Conservation (phyloP, 2,888 invertebrate species). For the Lysandra bellargus region DNA sequence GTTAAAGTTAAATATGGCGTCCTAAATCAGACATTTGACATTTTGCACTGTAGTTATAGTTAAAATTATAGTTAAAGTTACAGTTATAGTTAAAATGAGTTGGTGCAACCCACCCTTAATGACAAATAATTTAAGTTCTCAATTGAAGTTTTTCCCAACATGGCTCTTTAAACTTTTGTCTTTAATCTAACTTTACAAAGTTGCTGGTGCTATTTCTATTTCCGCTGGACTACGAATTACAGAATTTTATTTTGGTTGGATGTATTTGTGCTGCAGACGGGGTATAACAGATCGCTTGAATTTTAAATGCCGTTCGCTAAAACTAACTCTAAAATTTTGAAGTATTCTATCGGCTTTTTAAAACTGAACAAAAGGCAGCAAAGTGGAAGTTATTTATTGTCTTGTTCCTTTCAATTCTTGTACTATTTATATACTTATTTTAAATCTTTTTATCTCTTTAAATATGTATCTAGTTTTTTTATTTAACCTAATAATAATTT, state of each 20-base stretch:
- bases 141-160: background rate
- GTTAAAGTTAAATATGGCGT: too few species aligned
- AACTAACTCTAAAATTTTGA: conserved; percentile 6
- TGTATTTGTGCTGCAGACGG: conserved; percentile 9
- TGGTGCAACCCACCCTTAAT: background rate
- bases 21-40: too few species aligned
- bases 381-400: background rate
- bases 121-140: background rate
- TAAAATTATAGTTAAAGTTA: too few species aligned
- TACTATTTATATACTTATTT: background rate
- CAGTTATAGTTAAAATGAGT: too few species aligned
- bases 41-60: too few species aligned
- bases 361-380: background rate
- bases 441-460: background rate
- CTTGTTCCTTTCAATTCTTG: too few species aligned
- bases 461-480: background rate
- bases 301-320: conserved; percentile 16
- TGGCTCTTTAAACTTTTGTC: background rate
- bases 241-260: conserved; percentile 7
- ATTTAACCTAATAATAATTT: background rate
- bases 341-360: background rate
- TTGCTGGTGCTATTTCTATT: conserved; percentile 14
- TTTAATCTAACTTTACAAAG: conserved; percentile 8
- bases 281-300: conserved; percentile 16
- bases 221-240: background rate